Percentiles rank a stretch among this genome's conserved stretches.
These are phyloP conservation scores for Brenthis daphne DNA, from an alignment of 2,888 invertebrate species.

Conservation along the genomic window DNA sequence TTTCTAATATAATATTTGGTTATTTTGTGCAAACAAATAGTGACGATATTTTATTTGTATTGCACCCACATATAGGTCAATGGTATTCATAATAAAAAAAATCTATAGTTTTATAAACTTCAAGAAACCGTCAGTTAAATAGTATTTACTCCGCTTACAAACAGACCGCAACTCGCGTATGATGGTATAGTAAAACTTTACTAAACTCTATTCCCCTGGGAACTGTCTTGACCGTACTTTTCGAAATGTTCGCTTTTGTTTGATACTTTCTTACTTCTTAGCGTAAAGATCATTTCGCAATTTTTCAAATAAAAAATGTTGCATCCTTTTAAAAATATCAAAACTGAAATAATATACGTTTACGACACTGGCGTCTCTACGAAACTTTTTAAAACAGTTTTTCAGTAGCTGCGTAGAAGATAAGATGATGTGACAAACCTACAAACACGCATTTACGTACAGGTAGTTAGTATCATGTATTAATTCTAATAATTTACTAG, in stretches of 20 bases:
- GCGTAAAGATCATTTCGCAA: constrained; percentile 14
- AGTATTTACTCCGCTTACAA: constrained; percentile 10
- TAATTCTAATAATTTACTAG: no score
- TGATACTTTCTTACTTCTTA: constrained; percentile 44
- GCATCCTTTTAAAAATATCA: not conserved
- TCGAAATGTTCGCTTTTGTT: constrained; percentile 58
- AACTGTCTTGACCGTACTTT: constrained; percentile 71
- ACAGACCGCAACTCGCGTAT: constrained; percentile 17
- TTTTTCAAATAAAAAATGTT: constrained; percentile 11
- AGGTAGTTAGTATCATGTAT: no score
- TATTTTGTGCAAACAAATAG: no score
- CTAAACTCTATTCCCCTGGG: constrained; percentile 62
- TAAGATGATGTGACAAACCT: no score
- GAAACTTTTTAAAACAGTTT: not conserved
- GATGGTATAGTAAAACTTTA: constrained; percentile 46
- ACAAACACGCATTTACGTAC: no score
- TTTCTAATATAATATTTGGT: no score
- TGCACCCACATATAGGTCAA: not conserved
- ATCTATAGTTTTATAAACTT: not conserved
- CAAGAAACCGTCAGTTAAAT: not conserved
- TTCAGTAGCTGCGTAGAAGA: not conserved
- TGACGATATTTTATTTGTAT: no score
- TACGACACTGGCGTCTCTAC: not conserved
- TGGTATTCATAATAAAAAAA: not conserved
- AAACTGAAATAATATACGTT: not conserved